A percentile compares a stretch with the other conserved stretches of the same genome.
Evolutionary conservation across 1,140 invertebrate species (phyloP).

Genomic region (Adelges cooleyi): DNA sequence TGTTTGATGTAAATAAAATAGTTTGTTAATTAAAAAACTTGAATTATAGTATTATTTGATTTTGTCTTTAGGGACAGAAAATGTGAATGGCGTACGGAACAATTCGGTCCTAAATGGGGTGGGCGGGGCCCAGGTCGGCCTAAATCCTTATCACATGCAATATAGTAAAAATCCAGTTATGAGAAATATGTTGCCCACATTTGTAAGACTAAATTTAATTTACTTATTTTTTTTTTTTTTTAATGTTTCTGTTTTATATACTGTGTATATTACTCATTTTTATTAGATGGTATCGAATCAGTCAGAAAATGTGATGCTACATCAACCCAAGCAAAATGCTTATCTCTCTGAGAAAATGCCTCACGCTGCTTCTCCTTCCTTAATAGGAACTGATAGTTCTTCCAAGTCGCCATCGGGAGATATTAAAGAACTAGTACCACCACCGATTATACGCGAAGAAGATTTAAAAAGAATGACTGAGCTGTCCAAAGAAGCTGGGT

Average conservation of each 20-base stretch:
- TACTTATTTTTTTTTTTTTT: neutral
- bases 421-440: constrained; percentile 38
- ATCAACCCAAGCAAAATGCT: constrained; percentile 13
- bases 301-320: constrained; percentile 5
- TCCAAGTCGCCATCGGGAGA: neutral
- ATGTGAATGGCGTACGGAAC: constrained; percentile 40
- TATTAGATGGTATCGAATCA: constrained; percentile 19
- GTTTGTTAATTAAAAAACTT: too few relatives aligned
- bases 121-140: constrained; percentile 53
- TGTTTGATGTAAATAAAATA: too few relatives aligned
- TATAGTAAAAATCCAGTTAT: constrained; percentile 28
- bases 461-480: constrained; percentile 85
- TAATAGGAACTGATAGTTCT: neutral
- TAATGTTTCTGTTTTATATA: too few relatives aligned
- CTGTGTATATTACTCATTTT: neutral
- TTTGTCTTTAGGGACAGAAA: constrained; percentile 34
- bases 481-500: constrained; percentile 75
- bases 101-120: constrained; percentile 43
- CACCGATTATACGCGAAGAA: constrained; percentile 84
- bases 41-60: neutral
- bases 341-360: constrained; percentile 2
- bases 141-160: constrained; percentile 32
- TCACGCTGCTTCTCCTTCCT: constrained; percentile 12
- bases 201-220: constrained; percentile 18
- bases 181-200: constrained; percentile 20